phyloP scores from a whole-genome alignment of 1,140 invertebrate species.

The Periplaneta americana region DNA sequence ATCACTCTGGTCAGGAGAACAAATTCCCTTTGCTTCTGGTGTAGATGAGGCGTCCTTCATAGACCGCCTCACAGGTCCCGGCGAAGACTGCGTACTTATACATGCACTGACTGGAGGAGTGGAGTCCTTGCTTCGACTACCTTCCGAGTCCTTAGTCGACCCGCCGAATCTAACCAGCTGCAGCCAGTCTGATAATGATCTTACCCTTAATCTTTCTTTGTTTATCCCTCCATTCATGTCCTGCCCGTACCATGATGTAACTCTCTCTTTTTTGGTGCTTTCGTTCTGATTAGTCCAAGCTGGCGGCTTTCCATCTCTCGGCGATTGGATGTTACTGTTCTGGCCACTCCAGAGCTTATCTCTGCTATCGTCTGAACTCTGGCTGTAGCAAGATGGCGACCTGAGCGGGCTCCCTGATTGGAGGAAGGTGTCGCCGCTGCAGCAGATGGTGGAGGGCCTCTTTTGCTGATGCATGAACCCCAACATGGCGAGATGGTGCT shows the following conservation, averaged over 20 bases:
- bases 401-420: not conserved
- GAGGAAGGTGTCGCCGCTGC: not conserved
- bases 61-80: not conserved
- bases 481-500: conserved; percentile 20
- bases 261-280: conserved; percentile 22
- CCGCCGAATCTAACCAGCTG: conserved; percentile 37
- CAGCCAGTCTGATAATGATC: conserved; percentile 45
- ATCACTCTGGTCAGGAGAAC: not conserved
- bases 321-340: not conserved
- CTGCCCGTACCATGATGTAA: not conserved
- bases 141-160: not conserved
- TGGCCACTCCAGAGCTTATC: no score
- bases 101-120: not conserved
- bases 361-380: not conserved
- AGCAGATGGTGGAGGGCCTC: conserved; percentile 12
- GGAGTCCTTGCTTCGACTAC: not conserved
- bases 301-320: not conserved
- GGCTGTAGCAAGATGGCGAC: not conserved
- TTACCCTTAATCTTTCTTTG: conserved; percentile 35
- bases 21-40: not conserved
- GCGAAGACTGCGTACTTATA: not conserved
- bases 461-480: not conserved
- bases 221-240: not conserved
- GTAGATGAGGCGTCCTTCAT: not conserved
- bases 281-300: conserved; percentile 3